Base-by-base conservation (phyloP, 2,797 vertebrate genomes). In the Argyrosomus regius region DNA sequence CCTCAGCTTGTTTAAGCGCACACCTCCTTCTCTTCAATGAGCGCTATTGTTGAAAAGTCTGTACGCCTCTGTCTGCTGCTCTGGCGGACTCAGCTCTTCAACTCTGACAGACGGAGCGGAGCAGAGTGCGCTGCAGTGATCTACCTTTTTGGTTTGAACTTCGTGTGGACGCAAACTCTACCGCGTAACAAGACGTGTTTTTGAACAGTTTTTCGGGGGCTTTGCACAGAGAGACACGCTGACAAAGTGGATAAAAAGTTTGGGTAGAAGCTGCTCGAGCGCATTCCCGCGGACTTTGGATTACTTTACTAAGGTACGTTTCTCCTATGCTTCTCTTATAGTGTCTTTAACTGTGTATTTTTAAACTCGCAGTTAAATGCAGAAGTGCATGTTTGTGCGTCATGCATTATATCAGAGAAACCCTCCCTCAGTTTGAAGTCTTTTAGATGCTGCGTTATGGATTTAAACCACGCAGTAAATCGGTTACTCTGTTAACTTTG, bases 281-380 rank as follows among this genome's bases (percentile, higher is more conserved):
- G 67, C 50, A 45, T 58, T 82, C 75, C 74, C 4, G 65, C 46
- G 70, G 72, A 81, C 18, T 83, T 66, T 82, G 89, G 84, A 83
- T 87, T 80, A 73, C 74, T 78, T 59, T 46, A 7, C 16, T 49
- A 88, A 91, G 92, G 92, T 93, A 86, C 83, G 86, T 6, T 5
- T 64, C 39, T 31, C 45, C 24, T 52, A 60, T 73, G 57, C 72
- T 17, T 18, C 17, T 68, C 18, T 28, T 20, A 3, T 2, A 18
- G 45, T 39, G 2, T 20, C 1, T 50, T 62, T 4, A 50, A 20
- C 14, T 35, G 31, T 22, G 18, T 22, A 48, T 50, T 26, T 68
- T 11, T 14, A 17, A 54, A 2, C 18, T 39, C 13, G 16, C 18
- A 24, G 4, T 0, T 12, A 22, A 3, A 16, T n/a, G 12, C 14